Conservation (phyloP, 2,113 vertebrate genomes). For the Tenebrosternarchus preto region DNA sequence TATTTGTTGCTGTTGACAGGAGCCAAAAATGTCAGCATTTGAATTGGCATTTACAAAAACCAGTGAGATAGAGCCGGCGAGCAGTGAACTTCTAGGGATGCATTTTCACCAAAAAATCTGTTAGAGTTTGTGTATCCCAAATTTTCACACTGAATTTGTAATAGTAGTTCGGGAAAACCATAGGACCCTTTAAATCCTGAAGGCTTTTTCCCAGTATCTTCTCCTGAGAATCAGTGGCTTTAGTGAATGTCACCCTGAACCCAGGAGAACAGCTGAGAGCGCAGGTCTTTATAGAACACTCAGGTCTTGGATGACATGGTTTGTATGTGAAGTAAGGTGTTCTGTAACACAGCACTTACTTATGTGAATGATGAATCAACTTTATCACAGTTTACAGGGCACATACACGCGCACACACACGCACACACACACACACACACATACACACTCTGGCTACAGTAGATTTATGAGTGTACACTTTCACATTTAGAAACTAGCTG, state of each 20-base stretch:
- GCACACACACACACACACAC: slow-evolving; percentile 6
- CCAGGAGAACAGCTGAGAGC: neutral
- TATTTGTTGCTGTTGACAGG: no score
- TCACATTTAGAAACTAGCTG: neutral
- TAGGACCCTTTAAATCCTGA: no score
- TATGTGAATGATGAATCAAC: neutral
- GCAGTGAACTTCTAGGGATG: no score
- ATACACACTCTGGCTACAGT: neutral
- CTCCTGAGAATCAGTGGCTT: neutral
- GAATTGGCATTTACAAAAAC: no score
- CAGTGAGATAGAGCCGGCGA: neutral
- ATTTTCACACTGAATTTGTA: no score
- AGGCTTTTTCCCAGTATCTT: neutral
- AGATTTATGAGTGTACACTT: neutral
- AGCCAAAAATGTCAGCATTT: no score
- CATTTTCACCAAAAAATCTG: no score
- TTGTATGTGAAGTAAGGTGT: neutral
- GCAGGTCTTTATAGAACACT: neutral
- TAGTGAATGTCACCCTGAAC: neutral
- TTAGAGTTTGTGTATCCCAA: no score
- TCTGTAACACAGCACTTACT: neutral
- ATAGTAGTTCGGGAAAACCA: no score
- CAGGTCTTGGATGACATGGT: neutral
- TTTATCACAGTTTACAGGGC: neutral
- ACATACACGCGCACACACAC: slow-evolving; percentile 3